phyloP scores from a whole-genome alignment of 2,888 invertebrate species.

The Lepidochitona cinerea region DNA sequence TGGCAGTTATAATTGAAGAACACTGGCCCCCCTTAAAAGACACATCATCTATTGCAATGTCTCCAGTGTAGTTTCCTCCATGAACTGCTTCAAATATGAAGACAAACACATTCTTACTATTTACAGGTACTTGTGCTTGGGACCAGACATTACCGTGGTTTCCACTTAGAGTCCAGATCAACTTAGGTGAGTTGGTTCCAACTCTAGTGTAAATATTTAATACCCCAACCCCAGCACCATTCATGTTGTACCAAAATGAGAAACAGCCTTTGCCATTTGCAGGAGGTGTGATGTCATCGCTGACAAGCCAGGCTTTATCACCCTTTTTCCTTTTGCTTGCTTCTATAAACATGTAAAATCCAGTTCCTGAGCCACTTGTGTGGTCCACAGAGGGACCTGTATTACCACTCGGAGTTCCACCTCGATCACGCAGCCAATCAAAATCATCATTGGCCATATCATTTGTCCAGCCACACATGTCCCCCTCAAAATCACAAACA shows the following conservation, averaged over 20 bases:
- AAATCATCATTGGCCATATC: constrained; percentile 46
- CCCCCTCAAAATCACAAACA: constrained; percentile 55
- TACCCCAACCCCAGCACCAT: constrained; percentile 50
- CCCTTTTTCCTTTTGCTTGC: constrained; percentile 72
- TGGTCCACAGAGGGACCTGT: constrained; percentile 54
- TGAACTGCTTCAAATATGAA: constrained; percentile 34
- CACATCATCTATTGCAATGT: constrained; percentile 40
- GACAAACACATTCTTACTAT: background rate
- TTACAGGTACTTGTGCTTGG: background rate
- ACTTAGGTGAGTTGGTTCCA: background rate
- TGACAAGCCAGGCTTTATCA: constrained; percentile 75
- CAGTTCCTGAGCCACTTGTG: constrained; percentile 35
- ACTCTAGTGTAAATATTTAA: background rate
- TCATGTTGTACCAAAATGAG: constrained; percentile 64
- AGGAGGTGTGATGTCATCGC: constrained; percentile 45
- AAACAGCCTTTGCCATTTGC: constrained; percentile 41
- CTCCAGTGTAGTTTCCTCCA: constrained; percentile 25
- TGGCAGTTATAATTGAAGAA: constrained; percentile 16
- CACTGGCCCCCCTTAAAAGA: constrained; percentile 24
- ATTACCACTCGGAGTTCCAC: constrained; percentile 31
- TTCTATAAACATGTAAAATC: constrained; percentile 63
- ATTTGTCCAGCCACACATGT: constrained; percentile 54
- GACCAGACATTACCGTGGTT: constrained; percentile 60
- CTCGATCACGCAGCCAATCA: constrained; percentile 54
- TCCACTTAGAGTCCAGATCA: constrained; percentile 16